Evolutionary conservation across 2,888 invertebrate species (phyloP).

Genomic region (Cremastinae sp.): DNA sequence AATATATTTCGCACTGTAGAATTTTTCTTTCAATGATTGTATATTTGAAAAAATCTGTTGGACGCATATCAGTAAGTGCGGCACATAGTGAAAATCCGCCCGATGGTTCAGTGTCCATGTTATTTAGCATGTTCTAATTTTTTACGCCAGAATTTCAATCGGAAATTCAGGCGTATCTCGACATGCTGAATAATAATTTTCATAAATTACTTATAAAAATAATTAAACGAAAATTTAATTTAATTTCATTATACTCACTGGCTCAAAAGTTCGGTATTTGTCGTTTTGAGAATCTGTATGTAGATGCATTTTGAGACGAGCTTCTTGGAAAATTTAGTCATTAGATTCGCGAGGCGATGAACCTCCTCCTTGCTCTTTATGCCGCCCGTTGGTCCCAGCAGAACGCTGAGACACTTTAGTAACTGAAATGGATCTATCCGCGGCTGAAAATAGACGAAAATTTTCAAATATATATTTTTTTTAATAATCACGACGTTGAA

Average conservation of each 20-base stretch:
- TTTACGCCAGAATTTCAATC: constrained; percentile 65
- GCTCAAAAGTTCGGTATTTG: constrained; percentile 90
- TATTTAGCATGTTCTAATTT: constrained; percentile 71
- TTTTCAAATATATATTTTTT: not conserved
- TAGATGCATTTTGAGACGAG: constrained; percentile 97
- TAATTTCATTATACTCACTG: constrained; percentile 82
- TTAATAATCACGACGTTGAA: not conserved
- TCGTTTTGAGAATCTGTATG: constrained; percentile 94
- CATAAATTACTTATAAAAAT: no score
- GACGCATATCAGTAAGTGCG: constrained; percentile 77
- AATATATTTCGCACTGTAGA: constrained; percentile 5
- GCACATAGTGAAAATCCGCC: constrained; percentile 68
- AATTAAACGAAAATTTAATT: not conserved
- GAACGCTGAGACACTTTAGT: constrained; percentile 92
- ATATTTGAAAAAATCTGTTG: constrained; percentile 62
- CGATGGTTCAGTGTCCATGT: constrained; percentile 77
- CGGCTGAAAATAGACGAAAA: constrained; percentile 85
- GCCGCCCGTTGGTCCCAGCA: constrained; percentile 91
- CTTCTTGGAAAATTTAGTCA: constrained; percentile 97
- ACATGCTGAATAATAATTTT: constrained; percentile 63
- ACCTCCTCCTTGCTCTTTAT: constrained; percentile 94
- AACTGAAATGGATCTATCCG: constrained; percentile 95
- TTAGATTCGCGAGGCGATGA: constrained; percentile 93
- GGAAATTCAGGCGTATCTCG: constrained; percentile 66
- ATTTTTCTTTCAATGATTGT: constrained; percentile 7